Conservation (phyloP, 2,113 vertebrate species). For the Thalassarche chlororhynchos region DNA sequence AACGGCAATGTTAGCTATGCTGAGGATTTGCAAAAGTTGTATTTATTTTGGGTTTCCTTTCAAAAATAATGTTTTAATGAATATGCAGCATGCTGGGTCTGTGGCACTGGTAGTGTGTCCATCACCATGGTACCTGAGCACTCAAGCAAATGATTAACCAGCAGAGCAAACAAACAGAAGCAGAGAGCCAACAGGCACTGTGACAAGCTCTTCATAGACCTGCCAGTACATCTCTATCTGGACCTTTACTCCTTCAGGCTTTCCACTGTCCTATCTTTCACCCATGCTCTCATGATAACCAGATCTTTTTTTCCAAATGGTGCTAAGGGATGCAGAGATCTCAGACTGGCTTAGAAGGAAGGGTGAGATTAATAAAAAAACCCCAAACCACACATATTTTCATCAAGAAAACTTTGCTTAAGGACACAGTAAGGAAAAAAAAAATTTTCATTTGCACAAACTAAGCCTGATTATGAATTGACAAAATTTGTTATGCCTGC, state of each 20-base stretch:
- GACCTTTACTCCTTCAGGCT: not conserved
- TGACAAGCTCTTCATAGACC: not conserved
- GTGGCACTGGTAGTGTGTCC: not conserved
- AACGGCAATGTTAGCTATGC: not conserved
- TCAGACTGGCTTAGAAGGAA: not conserved
- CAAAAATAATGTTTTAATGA: not conserved
- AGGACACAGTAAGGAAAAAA: not conserved
- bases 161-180: not conserved
- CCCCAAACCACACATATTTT: not conserved
- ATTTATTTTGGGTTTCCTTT: constrained; percentile 9
- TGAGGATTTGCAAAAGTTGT: not conserved
- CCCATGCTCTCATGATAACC: not conserved
- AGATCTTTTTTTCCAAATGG: not conserved
- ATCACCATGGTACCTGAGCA: constrained; percentile 33
- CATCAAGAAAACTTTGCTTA: not conserved
- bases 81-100: not conserved
- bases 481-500: not conserved
- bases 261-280: not conserved
- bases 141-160: constrained; percentile 43
- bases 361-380: not conserved
- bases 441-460: not conserved
- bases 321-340: not conserved
- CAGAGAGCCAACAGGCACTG: not conserved
- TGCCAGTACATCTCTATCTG: not conserved
- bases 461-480: not conserved